Conservation (phyloP, 2,113 vertebrate genomes). For the Sebastes fasciatus region DNA sequence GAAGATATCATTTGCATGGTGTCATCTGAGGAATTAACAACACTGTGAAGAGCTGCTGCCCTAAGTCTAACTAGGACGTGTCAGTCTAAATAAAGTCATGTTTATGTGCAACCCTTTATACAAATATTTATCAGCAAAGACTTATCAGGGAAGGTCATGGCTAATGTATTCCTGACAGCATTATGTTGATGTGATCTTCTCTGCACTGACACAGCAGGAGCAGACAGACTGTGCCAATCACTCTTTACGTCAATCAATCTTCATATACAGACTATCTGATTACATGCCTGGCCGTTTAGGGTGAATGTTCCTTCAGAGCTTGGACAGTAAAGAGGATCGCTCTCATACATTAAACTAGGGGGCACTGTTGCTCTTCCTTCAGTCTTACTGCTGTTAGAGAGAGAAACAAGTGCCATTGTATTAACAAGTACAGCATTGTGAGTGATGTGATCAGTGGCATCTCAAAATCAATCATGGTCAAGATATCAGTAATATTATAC, state of each 20-base stretch:
- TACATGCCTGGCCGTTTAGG: not conserved
- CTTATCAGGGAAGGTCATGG: not conserved
- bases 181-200: conserved; percentile 31
- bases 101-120: not conserved
- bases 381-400: not conserved
- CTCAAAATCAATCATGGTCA: not conserved
- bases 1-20: conserved; percentile 30
- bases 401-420: not conserved
- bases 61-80: conserved; percentile 53
- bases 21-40: conserved; percentile 40
- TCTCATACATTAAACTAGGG: conserved; percentile 35
- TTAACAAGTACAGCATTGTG: not conserved
- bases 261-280: conserved; percentile 21
- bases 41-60: conserved; percentile 13
- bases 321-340: not conserved
- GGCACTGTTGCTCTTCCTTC: conserved; percentile 68
- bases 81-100: conserved; percentile 12
- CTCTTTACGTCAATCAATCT: conserved; percentile 36
- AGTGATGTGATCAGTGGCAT: conserved; percentile 24
- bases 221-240: conserved; percentile 22
- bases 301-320: not conserved
- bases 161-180: conserved; percentile 33
- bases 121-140: conserved; percentile 29
- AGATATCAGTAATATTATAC: not conserved
- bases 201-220: conserved; percentile 28